Evolutionary conservation across 2,888 invertebrate genomes (phyloP).

Genomic region (Macroteleia sp.): DNA sequence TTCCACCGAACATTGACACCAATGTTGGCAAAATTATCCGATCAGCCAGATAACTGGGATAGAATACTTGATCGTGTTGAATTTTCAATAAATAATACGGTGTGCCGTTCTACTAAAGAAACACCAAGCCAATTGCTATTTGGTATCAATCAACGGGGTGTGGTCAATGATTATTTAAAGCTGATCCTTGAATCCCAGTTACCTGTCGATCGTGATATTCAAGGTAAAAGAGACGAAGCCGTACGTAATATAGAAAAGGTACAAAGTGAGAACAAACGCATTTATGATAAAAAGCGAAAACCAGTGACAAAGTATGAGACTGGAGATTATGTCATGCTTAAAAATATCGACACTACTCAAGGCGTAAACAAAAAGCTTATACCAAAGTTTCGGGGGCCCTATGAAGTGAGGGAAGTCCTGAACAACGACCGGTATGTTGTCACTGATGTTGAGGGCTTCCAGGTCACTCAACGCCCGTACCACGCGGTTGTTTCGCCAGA

Average conservation of each 20-base stretch:
- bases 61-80: not conserved
- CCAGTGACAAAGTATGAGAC: not conserved
- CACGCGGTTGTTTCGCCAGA: too few relatives aligned
- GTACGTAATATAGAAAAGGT: too few relatives aligned
- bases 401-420: conserved; percentile 53
- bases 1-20: conserved; percentile 54
- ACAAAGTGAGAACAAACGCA: too few relatives aligned
- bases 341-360: too few relatives aligned
- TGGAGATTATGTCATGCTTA: too few relatives aligned
- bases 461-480: conserved; percentile 54
- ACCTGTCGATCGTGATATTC: too few relatives aligned
- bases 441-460: conserved; percentile 47
- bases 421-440: conserved; percentile 63
- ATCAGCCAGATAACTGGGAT: not conserved
- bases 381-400: conserved; percentile 63
- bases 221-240: too few relatives aligned
- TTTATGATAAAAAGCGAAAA: not conserved
- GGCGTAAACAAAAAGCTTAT: conserved; percentile 32
- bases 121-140: conserved; percentile 13
- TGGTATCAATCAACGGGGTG: not conserved
- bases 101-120: conserved; percentile 3
- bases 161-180: not conserved
- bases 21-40: conserved; percentile 64
- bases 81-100: not conserved
- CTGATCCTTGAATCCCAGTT: too few relatives aligned